These are phyloP conservation scores for Pandemis cinnamomeana DNA, from an alignment of 2,888 invertebrate genomes.

Conservation along the genomic window DNA sequence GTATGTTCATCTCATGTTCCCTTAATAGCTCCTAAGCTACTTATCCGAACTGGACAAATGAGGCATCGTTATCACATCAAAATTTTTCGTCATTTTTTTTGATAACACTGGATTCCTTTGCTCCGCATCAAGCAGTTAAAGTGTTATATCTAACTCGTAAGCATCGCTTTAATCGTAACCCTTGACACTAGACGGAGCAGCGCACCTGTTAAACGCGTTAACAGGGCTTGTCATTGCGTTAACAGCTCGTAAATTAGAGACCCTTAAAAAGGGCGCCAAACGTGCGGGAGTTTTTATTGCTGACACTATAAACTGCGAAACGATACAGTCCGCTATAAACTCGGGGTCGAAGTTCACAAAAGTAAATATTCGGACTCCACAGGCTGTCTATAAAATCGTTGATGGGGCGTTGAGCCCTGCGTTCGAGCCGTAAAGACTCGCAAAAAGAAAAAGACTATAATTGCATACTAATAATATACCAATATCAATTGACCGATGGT, in stretches of 20 bases:
- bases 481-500: no score
- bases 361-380: constrained; percentile 22
- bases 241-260: constrained; percentile 65
- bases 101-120: no score
- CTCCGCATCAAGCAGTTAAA: not conserved
- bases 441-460: no score
- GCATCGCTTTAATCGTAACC: constrained; percentile 1
- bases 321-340: constrained; percentile 34
- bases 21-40: no score
- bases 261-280: constrained; percentile 57
- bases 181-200: constrained; percentile 45
- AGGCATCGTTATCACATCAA: no score
- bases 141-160: not conserved
- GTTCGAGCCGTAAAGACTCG: not conserved
- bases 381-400: constrained; percentile 34
- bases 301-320: constrained; percentile 39
- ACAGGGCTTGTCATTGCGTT: constrained; percentile 61
- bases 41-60: no score
- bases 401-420: not conserved
- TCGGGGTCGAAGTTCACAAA: constrained; percentile 24
- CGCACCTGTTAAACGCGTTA: constrained; percentile 61
- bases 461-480: no score
- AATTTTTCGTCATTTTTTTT: no score
- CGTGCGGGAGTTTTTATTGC: constrained; percentile 37
- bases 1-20: no score